Conservation (phyloP, 2,113 vertebrate species). For the Mellivora capensis region DNA sequence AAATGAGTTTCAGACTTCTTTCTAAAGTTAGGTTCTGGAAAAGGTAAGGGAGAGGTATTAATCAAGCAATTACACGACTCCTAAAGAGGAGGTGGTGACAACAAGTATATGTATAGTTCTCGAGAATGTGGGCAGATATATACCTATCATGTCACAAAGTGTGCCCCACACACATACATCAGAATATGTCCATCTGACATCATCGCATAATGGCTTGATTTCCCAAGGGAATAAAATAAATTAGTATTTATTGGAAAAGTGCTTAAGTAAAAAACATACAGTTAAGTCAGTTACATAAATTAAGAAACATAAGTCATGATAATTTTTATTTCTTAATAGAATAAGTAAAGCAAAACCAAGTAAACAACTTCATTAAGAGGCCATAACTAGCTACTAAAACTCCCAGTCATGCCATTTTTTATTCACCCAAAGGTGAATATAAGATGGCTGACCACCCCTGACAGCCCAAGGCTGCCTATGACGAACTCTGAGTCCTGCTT, state of each 20-base stretch:
- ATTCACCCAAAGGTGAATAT: not conserved
- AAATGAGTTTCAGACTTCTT: not conserved
- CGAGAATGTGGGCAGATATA: not conserved
- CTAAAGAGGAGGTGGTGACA: not conserved
- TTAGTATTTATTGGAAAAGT: not conserved
- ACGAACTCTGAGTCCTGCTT: rapidly evolving
- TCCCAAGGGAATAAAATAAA: not conserved
- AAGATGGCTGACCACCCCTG: no score
- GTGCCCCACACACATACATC: not conserved
- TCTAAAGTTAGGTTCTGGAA: not conserved
- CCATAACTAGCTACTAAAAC: not conserved
- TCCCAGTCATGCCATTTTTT: not conserved
- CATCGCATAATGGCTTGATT: not conserved
- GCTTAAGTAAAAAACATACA: not conserved
- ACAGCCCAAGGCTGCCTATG: no score
- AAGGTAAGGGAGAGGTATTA: not conserved
- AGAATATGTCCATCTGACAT: not conserved
- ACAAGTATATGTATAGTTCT: no score
- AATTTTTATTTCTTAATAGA: not conserved
- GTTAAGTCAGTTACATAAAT: not conserved
- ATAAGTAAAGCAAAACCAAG: not conserved
- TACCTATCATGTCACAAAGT: not conserved
- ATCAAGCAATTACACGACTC: not conserved
- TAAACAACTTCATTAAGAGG: not conserved
- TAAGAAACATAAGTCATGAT: not conserved